phyloP scores from a whole-genome alignment of 2,797 vertebrate genomes.

The Phoebastria nigripes region DNA sequence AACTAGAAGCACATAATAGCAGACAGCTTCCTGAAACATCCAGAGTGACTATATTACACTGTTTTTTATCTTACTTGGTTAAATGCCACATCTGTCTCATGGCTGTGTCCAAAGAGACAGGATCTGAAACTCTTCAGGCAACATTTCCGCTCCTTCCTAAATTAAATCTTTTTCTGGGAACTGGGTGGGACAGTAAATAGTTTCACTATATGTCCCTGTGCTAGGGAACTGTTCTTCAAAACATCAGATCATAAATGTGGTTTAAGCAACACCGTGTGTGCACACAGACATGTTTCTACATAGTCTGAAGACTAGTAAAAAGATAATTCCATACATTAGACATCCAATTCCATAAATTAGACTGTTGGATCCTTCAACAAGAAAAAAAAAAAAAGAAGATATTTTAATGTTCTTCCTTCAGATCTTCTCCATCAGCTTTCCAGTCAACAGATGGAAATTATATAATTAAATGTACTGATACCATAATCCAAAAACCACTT shows the following conservation, averaged over 20 bases:
- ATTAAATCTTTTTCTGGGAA: not conserved
- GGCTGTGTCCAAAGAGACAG: not conserved
- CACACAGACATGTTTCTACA: not conserved
- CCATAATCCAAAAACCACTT: not conserved
- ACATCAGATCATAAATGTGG: not conserved
- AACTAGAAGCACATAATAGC: not conserved
- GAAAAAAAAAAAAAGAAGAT: not conserved
- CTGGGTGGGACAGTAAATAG: not conserved
- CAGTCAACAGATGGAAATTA: conserved; percentile 38
- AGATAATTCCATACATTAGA: not conserved
- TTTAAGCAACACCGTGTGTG: not conserved
- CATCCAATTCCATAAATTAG: not conserved
- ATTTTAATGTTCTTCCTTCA: not conserved
- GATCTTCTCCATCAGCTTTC: not conserved
- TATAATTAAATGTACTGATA: conserved; percentile 2
- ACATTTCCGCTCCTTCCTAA: not conserved
- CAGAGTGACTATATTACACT: not conserved
- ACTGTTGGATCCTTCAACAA: not conserved
- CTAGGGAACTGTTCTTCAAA: not conserved
- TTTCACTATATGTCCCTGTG: not conserved
- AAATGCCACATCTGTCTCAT: not conserved
- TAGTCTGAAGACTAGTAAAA: not conserved
- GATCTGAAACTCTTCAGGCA: not conserved
- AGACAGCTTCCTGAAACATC: not conserved
- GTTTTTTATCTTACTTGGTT: not conserved